Conservation (phyloP, 2,113 vertebrate genomes). For the Actinemys pallida region DNA sequence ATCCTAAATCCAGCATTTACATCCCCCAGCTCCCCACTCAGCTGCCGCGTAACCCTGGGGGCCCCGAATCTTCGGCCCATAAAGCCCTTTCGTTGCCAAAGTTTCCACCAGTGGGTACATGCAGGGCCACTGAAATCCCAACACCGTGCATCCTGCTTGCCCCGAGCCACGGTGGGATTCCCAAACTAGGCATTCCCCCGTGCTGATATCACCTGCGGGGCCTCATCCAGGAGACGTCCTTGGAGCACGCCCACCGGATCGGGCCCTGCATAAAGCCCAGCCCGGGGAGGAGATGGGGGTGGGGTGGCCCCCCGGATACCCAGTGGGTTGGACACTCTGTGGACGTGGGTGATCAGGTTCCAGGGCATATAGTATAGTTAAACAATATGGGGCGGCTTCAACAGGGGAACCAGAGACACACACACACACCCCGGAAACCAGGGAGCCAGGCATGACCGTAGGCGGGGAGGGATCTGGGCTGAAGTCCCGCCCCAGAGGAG, state of each 20-base stretch:
- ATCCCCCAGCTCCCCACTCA: background rate
- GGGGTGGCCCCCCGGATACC: too few species aligned
- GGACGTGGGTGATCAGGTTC: background rate
- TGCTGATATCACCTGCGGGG: background rate
- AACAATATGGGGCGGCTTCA: background rate
- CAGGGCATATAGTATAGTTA: background rate
- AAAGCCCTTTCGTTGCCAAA: background rate
- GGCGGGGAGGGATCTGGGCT: background rate
- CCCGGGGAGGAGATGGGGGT: background rate
- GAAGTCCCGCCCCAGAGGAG: background rate
- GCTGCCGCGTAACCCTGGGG: accelerated
- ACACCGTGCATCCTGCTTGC: accelerated
- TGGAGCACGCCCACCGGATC: background rate
- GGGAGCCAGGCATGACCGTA: background rate
- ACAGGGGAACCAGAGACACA: background rate
- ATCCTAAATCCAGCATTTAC: background rate
- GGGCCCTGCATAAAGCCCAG: background rate
- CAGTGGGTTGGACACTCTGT: background rate
- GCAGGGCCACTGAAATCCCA: accelerated
- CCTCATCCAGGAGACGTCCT: background rate
- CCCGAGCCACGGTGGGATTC: background rate
- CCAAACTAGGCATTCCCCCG: background rate
- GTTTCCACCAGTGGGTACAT: background rate
- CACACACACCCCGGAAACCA: too few species aligned
- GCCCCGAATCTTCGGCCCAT: background rate